Base-by-base conservation (phyloP, 2,113 vertebrate species). In the Sylvietta virens region DNA sequence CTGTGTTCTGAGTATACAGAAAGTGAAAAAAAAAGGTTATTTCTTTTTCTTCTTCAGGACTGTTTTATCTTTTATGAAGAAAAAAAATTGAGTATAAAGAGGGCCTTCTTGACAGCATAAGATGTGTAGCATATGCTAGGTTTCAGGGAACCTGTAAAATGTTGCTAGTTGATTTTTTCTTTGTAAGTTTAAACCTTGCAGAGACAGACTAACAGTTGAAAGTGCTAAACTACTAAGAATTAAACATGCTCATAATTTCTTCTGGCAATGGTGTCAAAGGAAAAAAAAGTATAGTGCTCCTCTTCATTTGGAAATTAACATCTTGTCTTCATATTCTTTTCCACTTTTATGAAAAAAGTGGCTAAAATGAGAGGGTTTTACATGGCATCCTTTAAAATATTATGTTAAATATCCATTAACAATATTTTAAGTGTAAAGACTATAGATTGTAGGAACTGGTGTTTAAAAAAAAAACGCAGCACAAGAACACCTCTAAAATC, bases 171-270 rank as follows among this genome's bases (percentile, higher is more conserved):
- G 60, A 16, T 35, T 64, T 81, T 92, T 94, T 88, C 69, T 94
- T 44, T 72, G 7, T 39, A 39, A 92, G 24, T 76, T 92, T 84
- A 84, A 92, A 92, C 10, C 51, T 85, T 93, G 26, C 56, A 86
- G 71, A 72, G 35, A 91, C 39, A 91, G 26, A 93, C 62, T 92
- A 92, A 77, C 21, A 76, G 69, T 81, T 95, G 56, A 95, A 97
- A 96, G 58, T 91, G 31, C 28, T 89, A n/a, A 92, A 86, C 60
- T 81, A 86, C 76, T 77, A 83, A 88, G 54, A 93, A 96, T 88
- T 89, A 95, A 97, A 91, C 31, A 80, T 26, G 50, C 11, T 71
- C 35, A 64, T 94, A 96, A 97, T 96, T 94, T 90, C 62, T n/a
- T 94, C 69, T 88, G 60, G 27, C 39, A 90, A 28, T 51, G 33